Evolutionary conservation across 2,797 vertebrate genomes (phyloP).

Genomic region (Varecia variegata): DNA sequence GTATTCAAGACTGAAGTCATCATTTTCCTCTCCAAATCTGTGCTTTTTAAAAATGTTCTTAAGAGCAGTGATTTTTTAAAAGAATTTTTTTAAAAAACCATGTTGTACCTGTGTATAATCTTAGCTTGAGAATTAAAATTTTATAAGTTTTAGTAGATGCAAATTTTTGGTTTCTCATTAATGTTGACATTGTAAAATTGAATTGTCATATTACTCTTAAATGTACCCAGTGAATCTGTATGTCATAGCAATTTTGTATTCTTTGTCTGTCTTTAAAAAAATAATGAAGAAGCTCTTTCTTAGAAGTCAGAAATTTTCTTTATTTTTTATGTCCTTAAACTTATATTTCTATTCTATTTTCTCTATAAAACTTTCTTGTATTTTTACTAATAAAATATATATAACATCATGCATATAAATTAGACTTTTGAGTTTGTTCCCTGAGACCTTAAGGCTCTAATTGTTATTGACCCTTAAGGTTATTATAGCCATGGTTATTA

Average conservation of each 20-base stretch:
- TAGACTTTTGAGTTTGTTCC: background rate
- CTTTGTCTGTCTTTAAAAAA: background rate
- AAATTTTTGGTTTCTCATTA: background rate
- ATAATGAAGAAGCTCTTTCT: background rate
- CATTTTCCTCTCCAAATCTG: background rate
- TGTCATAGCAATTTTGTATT: background rate
- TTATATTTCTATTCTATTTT: background rate
- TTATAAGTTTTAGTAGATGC: background rate
- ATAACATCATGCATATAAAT: background rate
- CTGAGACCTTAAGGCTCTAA: background rate
- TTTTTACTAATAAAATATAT: background rate
- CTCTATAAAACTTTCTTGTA: background rate
- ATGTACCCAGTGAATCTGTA: background rate
- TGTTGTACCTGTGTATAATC: background rate
- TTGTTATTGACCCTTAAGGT: background rate
- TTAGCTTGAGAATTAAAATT: conserved; percentile 9
- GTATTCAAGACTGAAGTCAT: background rate
- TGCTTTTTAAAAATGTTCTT: background rate
- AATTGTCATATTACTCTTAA: background rate
- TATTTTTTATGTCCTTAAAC: background rate
- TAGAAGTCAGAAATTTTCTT: background rate
- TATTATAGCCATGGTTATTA: background rate
- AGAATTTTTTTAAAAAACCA: background rate
- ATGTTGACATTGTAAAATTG: background rate
- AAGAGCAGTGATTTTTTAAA: background rate